Evolutionary conservation across 2,888 invertebrate genomes (phyloP), one percentile per base, ranked within the genome.

Genomic region (Cremastinae sp.): DNA sequence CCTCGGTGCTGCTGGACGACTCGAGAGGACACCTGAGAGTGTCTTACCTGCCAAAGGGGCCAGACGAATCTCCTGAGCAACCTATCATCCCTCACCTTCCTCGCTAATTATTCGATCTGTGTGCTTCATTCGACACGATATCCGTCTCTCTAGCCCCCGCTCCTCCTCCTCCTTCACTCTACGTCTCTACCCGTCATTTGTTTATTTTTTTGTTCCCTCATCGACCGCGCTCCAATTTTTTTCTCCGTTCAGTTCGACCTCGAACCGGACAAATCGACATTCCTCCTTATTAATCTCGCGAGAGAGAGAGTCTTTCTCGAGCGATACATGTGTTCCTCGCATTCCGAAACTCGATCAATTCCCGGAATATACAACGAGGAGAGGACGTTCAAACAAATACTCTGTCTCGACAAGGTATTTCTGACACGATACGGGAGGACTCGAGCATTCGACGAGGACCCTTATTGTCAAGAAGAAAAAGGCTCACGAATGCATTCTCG

Each of bases 401-500:
- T 28, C 5, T 28, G 8, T 41, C n/a, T n/a, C 8, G 10, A 41
- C 10, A 53, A 38, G 22, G 38, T 64, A 9, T 22, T 43, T 41
- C 28, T 51, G 12, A 8, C n/a, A 43, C 20, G 8, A 36, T 10
- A 54, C 34, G 20, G 34, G 53, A 12, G 16, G 14, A 43, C 16
- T 62, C 43, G 45, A 38, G 12, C 5, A 58, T 22, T 43, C 28
- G 47, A 28, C 28, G 47, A 28, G 28, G 8, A n/a, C 18, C 14
- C 56, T 71, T 49, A 22, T 64, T n/a, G n/a, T n/a, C n/a, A n/a
- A 53, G 54, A 22, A 74, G 68, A 53, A 53, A 75, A 75, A 75
- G 75, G 81, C 79, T 72, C 53, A 79, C 84, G 84, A 82, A 85
- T 85, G 85, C 83, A 79, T 82, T 69, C 77, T 75, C 71, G 78